Percentiles rank a stretch among this genome's conserved stretches.
phyloP scores from a whole-genome alignment of 2,113 vertebrate genomes.

The Excalfactoria chinensis region DNA sequence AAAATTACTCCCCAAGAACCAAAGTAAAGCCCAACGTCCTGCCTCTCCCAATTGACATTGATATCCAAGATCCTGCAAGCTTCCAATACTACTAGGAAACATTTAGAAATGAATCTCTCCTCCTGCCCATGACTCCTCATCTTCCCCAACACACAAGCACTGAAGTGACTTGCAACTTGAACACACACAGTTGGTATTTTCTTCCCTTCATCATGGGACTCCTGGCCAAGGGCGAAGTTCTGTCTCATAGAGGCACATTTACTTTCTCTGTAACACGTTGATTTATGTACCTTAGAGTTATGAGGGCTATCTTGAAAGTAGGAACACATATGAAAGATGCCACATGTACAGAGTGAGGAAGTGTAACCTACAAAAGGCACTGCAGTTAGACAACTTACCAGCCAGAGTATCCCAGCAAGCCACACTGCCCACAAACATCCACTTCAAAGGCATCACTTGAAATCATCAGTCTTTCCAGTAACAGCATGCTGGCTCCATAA shows the following conservation, averaged over 20 bases:
- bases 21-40: slow-evolving; percentile 18
- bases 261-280: neutral
- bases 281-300: neutral
- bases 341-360: neutral
- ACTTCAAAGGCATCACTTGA: slow-evolving; percentile 98
- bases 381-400: slow-evolving; percentile 82
- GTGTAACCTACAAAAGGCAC: neutral
- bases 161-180: neutral
- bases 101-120: neutral
- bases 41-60: neutral
- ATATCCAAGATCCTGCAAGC: neutral
- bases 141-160: neutral
- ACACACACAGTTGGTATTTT: neutral
- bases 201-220: neutral
- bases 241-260: neutral
- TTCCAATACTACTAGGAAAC: neutral
- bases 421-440: slow-evolving; percentile 96
- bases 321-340: neutral
- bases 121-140: neutral
- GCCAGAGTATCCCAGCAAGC: slow-evolving; percentile 95
- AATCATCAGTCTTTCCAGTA: slow-evolving; percentile 98
- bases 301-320: neutral
- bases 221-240: neutral
- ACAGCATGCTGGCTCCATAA: slow-evolving; percentile 97
- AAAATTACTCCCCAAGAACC: neutral